Evolutionary conservation across 1,140 invertebrate genomes (phyloP), one percentile per base, ranked within the genome.

Genomic region (Mya arenaria): DNA sequence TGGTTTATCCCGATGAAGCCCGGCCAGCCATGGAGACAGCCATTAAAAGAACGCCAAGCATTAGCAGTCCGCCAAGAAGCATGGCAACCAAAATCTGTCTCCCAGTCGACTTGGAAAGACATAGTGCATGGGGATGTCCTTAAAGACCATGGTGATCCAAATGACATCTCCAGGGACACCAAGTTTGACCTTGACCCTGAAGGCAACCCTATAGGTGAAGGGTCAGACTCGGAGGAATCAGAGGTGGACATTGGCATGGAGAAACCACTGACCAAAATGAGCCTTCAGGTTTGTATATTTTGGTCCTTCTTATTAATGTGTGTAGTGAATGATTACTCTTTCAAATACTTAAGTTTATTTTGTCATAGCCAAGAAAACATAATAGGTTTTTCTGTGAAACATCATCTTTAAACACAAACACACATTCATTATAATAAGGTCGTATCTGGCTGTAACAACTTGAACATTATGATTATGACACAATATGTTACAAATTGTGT

Each of bases 1-100:
- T 91, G 90, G 90, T 91, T 85, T 74, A 84, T 91, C 37, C 82
- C 87, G 19, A 69, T 90, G 85, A 84, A 83, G 17, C 83, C 85
- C 0, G 78, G 84, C 10, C 41, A 73, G 34, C 88, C 89, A n/a
- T 89, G 89, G 88, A 84, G 84, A 66, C 72, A 87, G 41, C 87
- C 89, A n/a, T 71, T 89, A 10, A 84, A 85, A 62, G 89, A 91
- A 52, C 66, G 82, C 25, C 89, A 89, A 65, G 85, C 87, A 13
- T 84, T 86, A 72, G 68, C 86, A 19, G 65, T 84, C 1, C 58
- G 48, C 25, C 82, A 85, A 15, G 81, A 85, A 66, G 81, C 84
- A 36, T 85, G 84, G 84, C 80, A 80, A 62, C 85, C 87, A n/a
- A 79, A 82, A 25, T 65, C 66, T 77, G 72, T 87, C 17, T 71